These are phyloP conservation scores for Labeo rohita DNA, from an alignment of 2,113 vertebrate species.

Conservation along the genomic window DNA sequence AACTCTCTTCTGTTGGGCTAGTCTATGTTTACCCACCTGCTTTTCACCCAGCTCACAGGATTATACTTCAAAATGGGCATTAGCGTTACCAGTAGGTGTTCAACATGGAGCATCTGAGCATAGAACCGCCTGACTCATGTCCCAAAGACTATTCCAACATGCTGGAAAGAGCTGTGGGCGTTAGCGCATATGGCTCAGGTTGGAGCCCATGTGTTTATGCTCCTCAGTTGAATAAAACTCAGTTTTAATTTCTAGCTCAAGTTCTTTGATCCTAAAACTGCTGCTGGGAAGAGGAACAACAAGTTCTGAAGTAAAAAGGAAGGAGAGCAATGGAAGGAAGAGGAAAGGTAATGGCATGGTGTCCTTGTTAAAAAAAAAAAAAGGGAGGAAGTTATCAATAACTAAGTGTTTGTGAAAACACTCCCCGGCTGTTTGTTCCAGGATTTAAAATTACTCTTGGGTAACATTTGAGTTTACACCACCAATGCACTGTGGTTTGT, in stretches of 20 bases:
- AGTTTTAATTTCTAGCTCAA: neutral
- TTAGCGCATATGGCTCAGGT: conserved; percentile 21
- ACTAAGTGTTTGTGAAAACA: neutral
- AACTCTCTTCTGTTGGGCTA: conserved; percentile 40
- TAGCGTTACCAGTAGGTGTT: conserved; percentile 45
- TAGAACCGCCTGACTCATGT: conserved; percentile 32
- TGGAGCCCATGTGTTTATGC: neutral
- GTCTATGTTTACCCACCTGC: conserved; percentile 64
- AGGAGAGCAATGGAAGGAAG: neutral
- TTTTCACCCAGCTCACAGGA: conserved; percentile 63
- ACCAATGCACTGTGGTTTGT: neutral
- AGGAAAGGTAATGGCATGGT: neutral
- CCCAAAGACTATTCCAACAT: conserved; percentile 26
- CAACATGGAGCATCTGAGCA: conserved; percentile 26
- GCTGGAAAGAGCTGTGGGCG: conserved; percentile 32
- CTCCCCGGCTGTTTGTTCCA: neutral
- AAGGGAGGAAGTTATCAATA: conserved; percentile 19
- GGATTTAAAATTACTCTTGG: neutral
- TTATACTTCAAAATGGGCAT: conserved; percentile 56
- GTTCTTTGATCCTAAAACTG: conserved; percentile 34
- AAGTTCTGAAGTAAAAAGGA: neutral
- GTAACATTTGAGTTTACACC: neutral
- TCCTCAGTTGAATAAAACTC: neutral
- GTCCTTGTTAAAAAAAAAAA: neutral
- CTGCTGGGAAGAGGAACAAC: conserved; percentile 39